Evolutionary conservation across 2,888 invertebrate genomes (phyloP).

Genomic region (Amiota mariae): DNA sequence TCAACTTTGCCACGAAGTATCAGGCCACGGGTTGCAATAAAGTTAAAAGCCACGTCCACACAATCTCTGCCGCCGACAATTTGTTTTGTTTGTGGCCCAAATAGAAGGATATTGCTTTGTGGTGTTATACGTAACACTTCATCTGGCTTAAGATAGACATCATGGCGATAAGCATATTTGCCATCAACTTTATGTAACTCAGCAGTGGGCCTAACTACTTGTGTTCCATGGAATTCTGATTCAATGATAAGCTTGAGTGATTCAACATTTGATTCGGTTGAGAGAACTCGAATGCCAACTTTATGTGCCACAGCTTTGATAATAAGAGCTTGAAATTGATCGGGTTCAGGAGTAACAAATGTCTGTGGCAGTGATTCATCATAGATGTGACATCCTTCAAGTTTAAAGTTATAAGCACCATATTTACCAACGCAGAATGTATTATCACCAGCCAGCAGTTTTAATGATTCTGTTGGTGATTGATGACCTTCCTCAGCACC

Average conservation of each 20-base stretch:
- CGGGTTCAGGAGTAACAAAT: conserved; percentile 72
- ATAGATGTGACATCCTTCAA: conserved; percentile 89
- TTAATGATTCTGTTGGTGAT: conserved; percentile 56
- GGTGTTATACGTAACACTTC: conserved; percentile 77
- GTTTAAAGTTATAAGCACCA: conserved; percentile 80
- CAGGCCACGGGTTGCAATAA: conserved; percentile 79
- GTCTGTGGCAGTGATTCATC: conserved; percentile 69
- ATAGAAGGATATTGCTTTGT: conserved; percentile 81
- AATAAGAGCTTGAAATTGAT: conserved; percentile 66
- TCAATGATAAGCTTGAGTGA: conserved; percentile 64
- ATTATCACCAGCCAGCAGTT: conserved; percentile 79
- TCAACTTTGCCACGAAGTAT: conserved; percentile 79
- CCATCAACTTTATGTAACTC: conserved; percentile 74
- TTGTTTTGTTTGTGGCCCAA: conserved; percentile 78
- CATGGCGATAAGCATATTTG: conserved; percentile 71
- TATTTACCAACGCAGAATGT: conserved; percentile 83
- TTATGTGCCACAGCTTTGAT: conserved; percentile 77
- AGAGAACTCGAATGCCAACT: conserved; percentile 75
- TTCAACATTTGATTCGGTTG: conserved; percentile 69
- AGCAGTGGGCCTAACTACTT: conserved; percentile 63
- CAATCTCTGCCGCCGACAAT: conserved; percentile 82
- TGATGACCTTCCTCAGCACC: conserved; percentile 47
- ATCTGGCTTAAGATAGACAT: conserved; percentile 73
- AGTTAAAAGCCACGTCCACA: conserved; percentile 77
- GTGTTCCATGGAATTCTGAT: conserved; percentile 56